These are phyloP conservation scores for Rhadinocentrus ornatus DNA, from an alignment of 2,797 vertebrate genomes.

Conservation along the genomic window DNA sequence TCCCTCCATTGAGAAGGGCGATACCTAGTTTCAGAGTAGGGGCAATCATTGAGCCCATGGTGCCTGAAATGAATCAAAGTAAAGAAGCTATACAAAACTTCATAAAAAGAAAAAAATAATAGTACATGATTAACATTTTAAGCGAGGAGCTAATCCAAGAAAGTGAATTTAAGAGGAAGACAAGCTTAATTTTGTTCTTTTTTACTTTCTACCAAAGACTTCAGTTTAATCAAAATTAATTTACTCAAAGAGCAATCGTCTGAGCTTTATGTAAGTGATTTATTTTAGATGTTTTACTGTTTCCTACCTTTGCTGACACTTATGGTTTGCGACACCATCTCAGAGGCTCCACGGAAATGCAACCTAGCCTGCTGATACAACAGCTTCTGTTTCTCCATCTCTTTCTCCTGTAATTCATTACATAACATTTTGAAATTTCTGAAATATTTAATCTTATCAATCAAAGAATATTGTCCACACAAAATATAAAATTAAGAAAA, in stretches of 20 bases:
- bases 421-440: conserved; percentile 6
- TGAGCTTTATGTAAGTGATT: neutral
- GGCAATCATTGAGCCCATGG: conserved; percentile 88
- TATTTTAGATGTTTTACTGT: neutral
- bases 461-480: neutral
- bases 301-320: conserved; percentile 91
- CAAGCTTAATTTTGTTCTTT: neutral
- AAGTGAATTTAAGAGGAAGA: too few species aligned
- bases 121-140: conserved; percentile 3
- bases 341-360: conserved; percentile 90
- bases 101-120: neutral
- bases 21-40: conserved; percentile 93
- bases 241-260: neutral
- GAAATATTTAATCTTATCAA: neutral
- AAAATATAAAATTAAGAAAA: neutral
- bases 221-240: neutral
- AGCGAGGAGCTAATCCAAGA: neutral
- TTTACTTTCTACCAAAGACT: neutral
- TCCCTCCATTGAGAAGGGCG: conserved; percentile 93
- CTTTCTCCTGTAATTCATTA: conserved; percentile 88
- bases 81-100: conserved; percentile 14
- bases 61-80: conserved; percentile 76
- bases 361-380: conserved; percentile 94
- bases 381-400: conserved; percentile 96
- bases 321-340: conserved; percentile 95